Percentiles rank a stretch among this genome's conserved stretches.
phyloP scores from a whole-genome alignment of 1,140 invertebrate species.

The Plutomurus gul region DNA sequence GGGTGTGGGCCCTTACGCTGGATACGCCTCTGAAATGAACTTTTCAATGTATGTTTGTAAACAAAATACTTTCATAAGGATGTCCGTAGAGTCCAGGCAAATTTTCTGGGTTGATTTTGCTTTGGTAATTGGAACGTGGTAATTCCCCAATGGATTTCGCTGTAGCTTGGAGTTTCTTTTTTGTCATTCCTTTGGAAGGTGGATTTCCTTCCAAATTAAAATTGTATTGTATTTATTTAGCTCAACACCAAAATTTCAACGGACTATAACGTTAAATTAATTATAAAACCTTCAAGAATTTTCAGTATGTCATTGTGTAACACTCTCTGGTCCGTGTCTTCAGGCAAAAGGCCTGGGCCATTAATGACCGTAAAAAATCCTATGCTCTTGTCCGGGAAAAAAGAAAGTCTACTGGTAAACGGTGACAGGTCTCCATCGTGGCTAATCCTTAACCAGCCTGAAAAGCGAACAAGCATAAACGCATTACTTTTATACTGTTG shows the following conservation, averaged over 20 bases:
- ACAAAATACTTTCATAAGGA: background rate
- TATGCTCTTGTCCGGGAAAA: slow-evolving; percentile 22
- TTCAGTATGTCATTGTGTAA: slow-evolving; percentile 2
- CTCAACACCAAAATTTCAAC: no score
- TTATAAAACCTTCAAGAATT: background rate
- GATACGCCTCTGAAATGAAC: no score
- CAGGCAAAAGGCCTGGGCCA: background rate
- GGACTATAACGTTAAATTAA: no score
- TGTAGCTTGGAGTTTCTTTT: background rate
- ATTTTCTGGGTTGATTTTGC: background rate
- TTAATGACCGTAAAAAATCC: slow-evolving; percentile 31
- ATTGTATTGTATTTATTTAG: background rate
- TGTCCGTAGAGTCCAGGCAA: background rate
- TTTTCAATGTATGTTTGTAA: no score
- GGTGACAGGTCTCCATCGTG: slow-evolving; percentile 22
- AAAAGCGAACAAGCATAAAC: background rate
- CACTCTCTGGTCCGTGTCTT: background rate
- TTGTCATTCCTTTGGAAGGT: background rate
- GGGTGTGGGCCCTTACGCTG: no score
- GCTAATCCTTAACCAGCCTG: background rate
- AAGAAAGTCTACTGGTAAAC: background rate
- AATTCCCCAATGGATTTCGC: background rate
- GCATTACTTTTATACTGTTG: no score
- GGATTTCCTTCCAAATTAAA: background rate
- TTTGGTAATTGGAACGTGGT: background rate